Evolutionary conservation across 2,888 invertebrate species (phyloP), one percentile per base, ranked within the genome.

Genomic region (Epinotia nisella): DNA sequence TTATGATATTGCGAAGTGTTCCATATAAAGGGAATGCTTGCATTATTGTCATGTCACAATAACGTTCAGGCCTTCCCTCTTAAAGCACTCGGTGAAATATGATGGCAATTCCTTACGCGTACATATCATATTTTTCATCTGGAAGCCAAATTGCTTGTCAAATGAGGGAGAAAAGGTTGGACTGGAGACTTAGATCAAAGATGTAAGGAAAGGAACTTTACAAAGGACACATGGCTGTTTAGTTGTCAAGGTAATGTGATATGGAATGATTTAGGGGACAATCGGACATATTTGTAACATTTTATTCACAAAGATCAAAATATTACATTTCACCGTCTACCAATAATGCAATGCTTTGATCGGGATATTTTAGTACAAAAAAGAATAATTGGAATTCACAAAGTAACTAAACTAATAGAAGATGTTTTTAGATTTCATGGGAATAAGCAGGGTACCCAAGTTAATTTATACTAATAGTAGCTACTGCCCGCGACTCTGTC

Each of bases 121-220:
- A 39, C 51, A 17, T 58, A 15, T 39, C 21, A 59, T 41, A 65
- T 71, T 65, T 59, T 60, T 70, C 49, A 56, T 64, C 58, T 51
- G n/a, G 56, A 19, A 39, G n/a, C 39, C 41, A 41, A 71, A 71
- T 59, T 65, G 65, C 51, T 24, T 49, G 64, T 61, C 61, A 69
- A 55, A 55, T 17, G 69, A 53, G 19, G 4, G 11, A 10, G 29
- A 61, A 61, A 55, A 19, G 55, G 69, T 24, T 39, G 61, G 39
- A 13, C 29, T 45, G 41, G 55, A 61, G 17, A 60, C 51, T 60
- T 3, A 55, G 21, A 70, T 55, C 15, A 62, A 24, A 45, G 45
- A 39, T 21, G 3, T 13, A 49, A 67, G 13, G 19, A n/a, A 35
- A 49, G 19, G 59, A 19, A 59, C 45, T 45, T 61, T 13, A 15